phyloP scores from a whole-genome alignment of 2,797 vertebrate genomes.

The Phaenicophaeus curvirostris region DNA sequence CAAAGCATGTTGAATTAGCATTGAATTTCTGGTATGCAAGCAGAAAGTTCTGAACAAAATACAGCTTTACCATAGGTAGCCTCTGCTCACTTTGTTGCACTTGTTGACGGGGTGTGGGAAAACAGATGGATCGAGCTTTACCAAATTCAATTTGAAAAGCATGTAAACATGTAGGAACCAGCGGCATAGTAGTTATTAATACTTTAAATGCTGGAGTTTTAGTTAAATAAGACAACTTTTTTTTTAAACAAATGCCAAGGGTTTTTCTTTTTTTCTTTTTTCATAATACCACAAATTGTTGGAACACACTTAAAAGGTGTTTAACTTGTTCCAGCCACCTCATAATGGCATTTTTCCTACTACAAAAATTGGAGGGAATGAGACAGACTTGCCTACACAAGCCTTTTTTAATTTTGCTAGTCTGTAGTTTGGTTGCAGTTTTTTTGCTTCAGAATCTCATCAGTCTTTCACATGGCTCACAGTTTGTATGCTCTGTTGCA shows the following conservation, averaged over 20 bases:
- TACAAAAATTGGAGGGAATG: not conserved
- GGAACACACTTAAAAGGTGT: slow-evolving; percentile 38
- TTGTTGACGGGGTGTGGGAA: slow-evolving; percentile 65
- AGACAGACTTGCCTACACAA: slow-evolving; percentile 35
- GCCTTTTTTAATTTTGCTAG: slow-evolving; percentile 6
- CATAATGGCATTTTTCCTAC: not conserved
- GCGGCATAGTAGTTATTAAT: slow-evolving; percentile 43
- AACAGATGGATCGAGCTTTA: slow-evolving; percentile 69
- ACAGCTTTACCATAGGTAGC: slow-evolving; percentile 29
- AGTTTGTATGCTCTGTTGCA: not conserved
- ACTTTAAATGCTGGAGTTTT: slow-evolving; percentile 9
- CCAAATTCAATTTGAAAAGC: slow-evolving; percentile 70
- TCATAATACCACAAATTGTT: slow-evolving; percentile 14
- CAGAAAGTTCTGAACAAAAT: slow-evolving; percentile 53
- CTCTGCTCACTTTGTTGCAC: slow-evolving; percentile 32
- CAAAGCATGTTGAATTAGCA: slow-evolving; percentile 39
- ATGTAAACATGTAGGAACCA: slow-evolving; percentile 60
- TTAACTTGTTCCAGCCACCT: slow-evolving; percentile 4
- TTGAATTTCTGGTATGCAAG: slow-evolving; percentile 64
- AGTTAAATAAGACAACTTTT: slow-evolving; percentile 27
- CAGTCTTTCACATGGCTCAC: not conserved
- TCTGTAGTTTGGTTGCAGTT: not conserved
- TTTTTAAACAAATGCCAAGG: slow-evolving; percentile 30
- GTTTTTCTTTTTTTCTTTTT: not conserved
- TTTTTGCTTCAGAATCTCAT: not conserved